These are phyloP conservation scores for Albula glossodonta DNA, from an alignment of 2,113 vertebrate genomes.

Conservation along the genomic window DNA sequence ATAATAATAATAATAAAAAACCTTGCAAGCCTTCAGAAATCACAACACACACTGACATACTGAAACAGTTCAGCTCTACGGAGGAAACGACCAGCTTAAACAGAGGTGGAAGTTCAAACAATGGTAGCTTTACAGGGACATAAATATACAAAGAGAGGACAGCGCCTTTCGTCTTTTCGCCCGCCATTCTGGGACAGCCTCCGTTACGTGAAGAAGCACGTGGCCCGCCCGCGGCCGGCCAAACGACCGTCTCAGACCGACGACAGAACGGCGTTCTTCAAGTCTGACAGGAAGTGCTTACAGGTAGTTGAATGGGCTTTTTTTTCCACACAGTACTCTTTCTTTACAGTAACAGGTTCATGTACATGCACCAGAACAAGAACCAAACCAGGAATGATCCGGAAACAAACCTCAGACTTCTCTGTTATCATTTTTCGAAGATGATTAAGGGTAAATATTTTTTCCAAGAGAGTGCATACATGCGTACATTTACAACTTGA, in stretches of 20 bases:
- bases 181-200: constrained; percentile 66
- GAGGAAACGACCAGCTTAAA: constrained; percentile 60
- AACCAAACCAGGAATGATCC: constrained; percentile 30
- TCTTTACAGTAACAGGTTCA: neutral
- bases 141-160: constrained; percentile 61
- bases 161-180: constrained; percentile 74
- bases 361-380: neutral
- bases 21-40: constrained; percentile 55
- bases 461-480: constrained; percentile 1
- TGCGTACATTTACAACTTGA: neutral
- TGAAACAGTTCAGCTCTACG: constrained; percentile 42
- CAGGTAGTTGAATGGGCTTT: constrained; percentile 36
- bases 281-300: constrained; percentile 79
- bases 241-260: neutral
- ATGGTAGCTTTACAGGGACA: constrained; percentile 78
- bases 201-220: constrained; percentile 51
- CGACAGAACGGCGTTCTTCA: constrained; percentile 65
- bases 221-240: neutral
- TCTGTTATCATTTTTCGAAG: constrained; percentile 6
- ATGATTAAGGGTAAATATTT: constrained; percentile 12
- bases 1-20: too few relatives aligned
- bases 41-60: constrained; percentile 47
- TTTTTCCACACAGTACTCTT: neutral
- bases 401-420: constrained; percentile 3
- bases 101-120: constrained; percentile 86